phyloP scores from a whole-genome alignment of 2,888 invertebrate genomes.

The Abrostola triplasia region DNA sequence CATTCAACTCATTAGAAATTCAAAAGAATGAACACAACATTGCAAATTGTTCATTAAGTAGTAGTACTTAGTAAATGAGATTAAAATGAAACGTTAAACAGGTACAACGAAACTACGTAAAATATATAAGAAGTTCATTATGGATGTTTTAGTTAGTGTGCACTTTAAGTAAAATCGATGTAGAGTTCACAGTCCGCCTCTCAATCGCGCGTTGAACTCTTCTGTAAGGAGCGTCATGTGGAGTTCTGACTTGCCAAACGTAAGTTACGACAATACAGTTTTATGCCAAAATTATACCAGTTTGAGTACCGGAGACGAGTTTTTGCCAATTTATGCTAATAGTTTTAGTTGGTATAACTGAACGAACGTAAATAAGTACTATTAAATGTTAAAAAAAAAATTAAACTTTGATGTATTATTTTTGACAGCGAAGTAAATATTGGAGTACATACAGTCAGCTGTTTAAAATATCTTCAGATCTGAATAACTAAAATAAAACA shows the following conservation, averaged over 20 bases:
- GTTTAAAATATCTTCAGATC: neutral
- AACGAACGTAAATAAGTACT: constrained; percentile 3
- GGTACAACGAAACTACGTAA: too few relatives aligned
- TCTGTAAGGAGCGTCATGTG: constrained; percentile 45
- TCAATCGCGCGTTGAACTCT: constrained; percentile 75
- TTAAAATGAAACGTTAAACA: too few relatives aligned
- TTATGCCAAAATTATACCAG: constrained; percentile 17
- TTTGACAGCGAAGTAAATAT: constrained; percentile 1
- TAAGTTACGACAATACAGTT: constrained; percentile 13
- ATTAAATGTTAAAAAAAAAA: constrained; percentile 6
- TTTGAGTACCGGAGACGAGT: constrained; percentile 21
- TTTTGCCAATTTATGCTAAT: constrained; percentile 35
- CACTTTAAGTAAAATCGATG: constrained; percentile 7
- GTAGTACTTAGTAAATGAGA: too few relatives aligned
- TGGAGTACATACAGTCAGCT: constrained; percentile 7
- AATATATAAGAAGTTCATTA: too few relatives aligned
- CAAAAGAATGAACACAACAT: too few relatives aligned
- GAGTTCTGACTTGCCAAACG: constrained; percentile 22
- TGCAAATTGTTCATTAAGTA: too few relatives aligned
- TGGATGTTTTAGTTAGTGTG: neutral
- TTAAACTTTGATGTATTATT: neutral
- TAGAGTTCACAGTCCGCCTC: constrained; percentile 26
- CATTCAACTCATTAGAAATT: too few relatives aligned
- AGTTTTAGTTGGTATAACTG: constrained; percentile 1
- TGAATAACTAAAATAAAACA: constrained; percentile 19